Conservation (phyloP, 1,140 invertebrate species). For the Apis florea region DNA sequence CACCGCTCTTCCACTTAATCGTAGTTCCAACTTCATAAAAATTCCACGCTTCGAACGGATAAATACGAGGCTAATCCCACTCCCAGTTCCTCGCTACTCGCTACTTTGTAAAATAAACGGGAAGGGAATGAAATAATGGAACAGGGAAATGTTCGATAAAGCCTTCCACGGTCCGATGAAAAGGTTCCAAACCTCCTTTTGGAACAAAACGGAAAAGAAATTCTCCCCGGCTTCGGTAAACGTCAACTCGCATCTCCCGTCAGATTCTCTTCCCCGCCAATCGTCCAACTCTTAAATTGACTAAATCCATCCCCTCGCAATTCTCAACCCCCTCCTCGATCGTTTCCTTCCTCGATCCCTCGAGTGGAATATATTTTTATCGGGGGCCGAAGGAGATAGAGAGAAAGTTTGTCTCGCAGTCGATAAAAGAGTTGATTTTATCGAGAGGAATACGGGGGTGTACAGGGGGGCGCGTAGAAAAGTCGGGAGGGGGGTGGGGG, state of each 20-base stretch:
- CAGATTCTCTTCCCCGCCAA: constrained; percentile 7
- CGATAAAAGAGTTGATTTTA: constrained; percentile 61
- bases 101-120: constrained; percentile 37
- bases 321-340: no score
- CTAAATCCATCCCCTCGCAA: constrained; percentile 1
- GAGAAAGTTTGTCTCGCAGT: constrained; percentile 22
- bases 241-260: constrained; percentile 49
- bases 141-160: constrained; percentile 31
- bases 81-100: background rate
- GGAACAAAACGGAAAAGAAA: constrained; percentile 15
- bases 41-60: constrained; percentile 20
- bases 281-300: constrained; percentile 47
- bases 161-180: constrained; percentile 5
- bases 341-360: background rate
- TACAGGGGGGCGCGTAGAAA: background rate
- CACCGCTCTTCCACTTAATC: background rate
- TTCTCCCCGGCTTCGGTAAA: constrained; percentile 32
- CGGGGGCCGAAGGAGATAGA: background rate
- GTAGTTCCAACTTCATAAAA: background rate
- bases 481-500: background rate
- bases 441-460: constrained; percentile 39
- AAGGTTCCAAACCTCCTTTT: constrained; percentile 26
- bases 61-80: constrained; percentile 13
- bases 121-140: constrained; percentile 33
- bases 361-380: constrained; percentile 38